A percentile compares a stretch with the other conserved stretches of the same genome.
Evolutionary conservation across 2,888 invertebrate species (phyloP).

Genomic region (Schizaphis graminum): DNA sequence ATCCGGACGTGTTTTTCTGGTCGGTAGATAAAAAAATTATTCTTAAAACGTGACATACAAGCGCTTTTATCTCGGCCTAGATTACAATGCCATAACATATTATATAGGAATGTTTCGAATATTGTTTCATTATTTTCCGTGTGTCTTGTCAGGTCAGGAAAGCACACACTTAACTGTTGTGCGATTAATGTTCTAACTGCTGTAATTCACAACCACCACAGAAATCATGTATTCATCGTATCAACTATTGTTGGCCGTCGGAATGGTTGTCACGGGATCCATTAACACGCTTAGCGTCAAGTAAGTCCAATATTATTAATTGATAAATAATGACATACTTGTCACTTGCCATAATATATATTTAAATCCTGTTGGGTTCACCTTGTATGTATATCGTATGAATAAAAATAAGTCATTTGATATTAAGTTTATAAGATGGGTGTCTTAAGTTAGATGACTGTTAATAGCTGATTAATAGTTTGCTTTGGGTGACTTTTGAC

Average conservation of each 20-base stretch:
- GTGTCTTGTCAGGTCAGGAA: background rate
- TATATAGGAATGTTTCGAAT: background rate
- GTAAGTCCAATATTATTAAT: constrained; percentile 72
- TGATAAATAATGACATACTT: background rate
- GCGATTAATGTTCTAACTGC: background rate
- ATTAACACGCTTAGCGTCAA: constrained; percentile 89
- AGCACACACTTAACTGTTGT: background rate
- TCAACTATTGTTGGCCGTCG: constrained; percentile 78
- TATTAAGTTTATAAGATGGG: background rate
- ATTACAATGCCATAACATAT: background rate
- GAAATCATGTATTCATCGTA: constrained; percentile 73
- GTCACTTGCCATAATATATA: background rate
- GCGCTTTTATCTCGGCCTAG: background rate
- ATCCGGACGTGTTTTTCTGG: background rate
- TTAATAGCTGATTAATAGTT: background rate
- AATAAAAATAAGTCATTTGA: background rate
- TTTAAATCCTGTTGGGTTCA: background rate
- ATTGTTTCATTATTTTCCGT: background rate
- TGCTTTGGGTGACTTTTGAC: background rate
- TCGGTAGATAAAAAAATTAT: background rate
- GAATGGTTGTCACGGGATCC: constrained; percentile 88
- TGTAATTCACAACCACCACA: background rate
- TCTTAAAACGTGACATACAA: background rate
- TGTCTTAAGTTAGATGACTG: background rate
- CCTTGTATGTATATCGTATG: background rate